Base-by-base conservation (phyloP, 2,797 vertebrate species). In the Mormyrops boulengeri region DNA sequence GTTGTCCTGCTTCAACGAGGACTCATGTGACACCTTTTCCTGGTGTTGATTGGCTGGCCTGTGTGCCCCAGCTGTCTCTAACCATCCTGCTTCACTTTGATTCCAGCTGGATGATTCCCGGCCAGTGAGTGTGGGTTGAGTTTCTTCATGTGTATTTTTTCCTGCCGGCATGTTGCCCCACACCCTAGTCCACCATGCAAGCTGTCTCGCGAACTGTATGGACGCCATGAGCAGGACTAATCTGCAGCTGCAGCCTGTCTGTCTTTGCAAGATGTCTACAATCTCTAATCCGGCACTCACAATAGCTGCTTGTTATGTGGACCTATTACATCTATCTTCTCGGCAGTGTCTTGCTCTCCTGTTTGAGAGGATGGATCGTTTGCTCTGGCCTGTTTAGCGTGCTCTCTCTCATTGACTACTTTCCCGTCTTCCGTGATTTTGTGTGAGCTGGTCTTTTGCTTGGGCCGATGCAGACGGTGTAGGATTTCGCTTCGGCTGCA, bases 51-150 rank as follows among this genome's bases (percentile, higher is more conserved):
- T 85, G 41, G 82, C 82, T 52, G 3, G 4, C 44, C n/a, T 85
- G 49, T 49, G 12, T 85, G 19, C 30, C 30, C 22, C 19, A 66
- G 38, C 87, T 8, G 4, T 44, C 38, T 44, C 57, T 88, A 88
- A 88, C 57, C 85, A 9, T 86, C 82, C 38, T 30, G 91, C 91
- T 90, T 94, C 91, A 89, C 92, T 94, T 90, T 92, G 91, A 87
- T 95, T 96, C 57, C 95, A 97, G 96, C 93, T 96, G 91, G 96
- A 97, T 93, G 96, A 93, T 93, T 95, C 95, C 92, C 94, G 91
- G 89, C 95, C 96, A 69, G 47, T 94, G 91, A 96, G 96, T 91
- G 96, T 97, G 95, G 94, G 96, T 97, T 96, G 92, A 93, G 93
- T 94, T 95, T 93, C 89, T 91, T 80, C 92, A 91, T 66, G 92